These are phyloP conservation scores for Motacilla tschutschensis DNA, from an alignment of 2,113 vertebrate species.

Conservation along the genomic window DNA sequence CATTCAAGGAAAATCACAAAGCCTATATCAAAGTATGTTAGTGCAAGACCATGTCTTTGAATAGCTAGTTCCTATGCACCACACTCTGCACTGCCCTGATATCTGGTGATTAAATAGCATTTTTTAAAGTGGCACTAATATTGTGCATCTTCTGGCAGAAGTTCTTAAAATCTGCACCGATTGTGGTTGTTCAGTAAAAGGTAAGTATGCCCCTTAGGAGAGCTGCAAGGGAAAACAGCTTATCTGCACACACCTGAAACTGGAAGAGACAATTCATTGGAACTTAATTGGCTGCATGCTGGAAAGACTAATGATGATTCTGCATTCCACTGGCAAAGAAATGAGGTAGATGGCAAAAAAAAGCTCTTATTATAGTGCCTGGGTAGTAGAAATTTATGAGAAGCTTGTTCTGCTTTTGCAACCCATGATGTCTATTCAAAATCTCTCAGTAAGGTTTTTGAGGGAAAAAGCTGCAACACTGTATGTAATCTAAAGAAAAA, in stretches of 20 bases:
- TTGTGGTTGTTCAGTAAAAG: slow-evolving; percentile 33
- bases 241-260: slow-evolving; percentile 57
- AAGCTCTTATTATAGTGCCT: slow-evolving; percentile 14
- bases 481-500: background rate
- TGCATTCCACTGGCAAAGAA: slow-evolving; percentile 49
- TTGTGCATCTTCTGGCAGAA: slow-evolving; percentile 52
- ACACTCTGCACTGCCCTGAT: slow-evolving; percentile 18
- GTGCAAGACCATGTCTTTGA: background rate
- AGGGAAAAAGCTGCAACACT: background rate
- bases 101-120: slow-evolving; percentile 50
- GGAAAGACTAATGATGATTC: slow-evolving; percentile 60
- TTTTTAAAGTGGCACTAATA: slow-evolving; percentile 48
- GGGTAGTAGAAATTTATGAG: slow-evolving; percentile 42
- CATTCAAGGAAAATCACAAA: background rate
- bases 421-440: slow-evolving; percentile 29
- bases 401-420: slow-evolving; percentile 25
- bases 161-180: slow-evolving; percentile 36
- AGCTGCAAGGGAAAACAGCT: slow-evolving; percentile 36
- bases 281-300: slow-evolving; percentile 59
- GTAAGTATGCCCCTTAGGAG: slow-evolving; percentile 55
- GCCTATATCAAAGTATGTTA: background rate
- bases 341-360: slow-evolving; percentile 39
- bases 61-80: background rate
- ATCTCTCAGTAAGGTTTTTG: background rate
- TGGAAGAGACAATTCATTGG: slow-evolving; percentile 39